These are phyloP conservation scores for Thoracochromis brauschi DNA, from an alignment of 2,113 vertebrate species.

Conservation along the genomic window DNA sequence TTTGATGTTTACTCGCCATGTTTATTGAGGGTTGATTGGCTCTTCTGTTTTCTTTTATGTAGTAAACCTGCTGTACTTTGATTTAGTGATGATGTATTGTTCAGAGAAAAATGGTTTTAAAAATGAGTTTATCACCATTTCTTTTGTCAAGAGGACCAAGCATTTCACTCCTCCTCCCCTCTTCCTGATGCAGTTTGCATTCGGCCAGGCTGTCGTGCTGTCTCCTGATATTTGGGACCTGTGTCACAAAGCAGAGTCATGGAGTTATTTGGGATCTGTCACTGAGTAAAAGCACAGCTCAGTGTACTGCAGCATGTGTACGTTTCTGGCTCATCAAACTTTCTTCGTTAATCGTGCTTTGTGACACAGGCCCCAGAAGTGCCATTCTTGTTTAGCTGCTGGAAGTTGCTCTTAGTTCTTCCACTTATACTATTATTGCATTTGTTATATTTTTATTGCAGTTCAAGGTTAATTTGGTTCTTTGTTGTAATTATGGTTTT, in stretches of 20 bases:
- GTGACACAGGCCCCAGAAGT: conserved; percentile 25
- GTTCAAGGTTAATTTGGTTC: conserved; percentile 48
- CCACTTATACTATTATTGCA: conserved; percentile 36
- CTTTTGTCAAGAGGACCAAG: conserved; percentile 54
- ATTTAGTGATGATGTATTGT: conserved; percentile 54
- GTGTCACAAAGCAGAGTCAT: not conserved
- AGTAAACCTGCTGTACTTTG: conserved; percentile 44
- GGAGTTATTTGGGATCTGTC: not conserved
- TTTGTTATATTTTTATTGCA: conserved; percentile 56
- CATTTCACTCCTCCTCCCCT: conserved; percentile 1
- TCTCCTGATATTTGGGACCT: conserved; percentile 19
- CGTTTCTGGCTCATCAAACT: not conserved
- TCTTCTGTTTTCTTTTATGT: conserved; percentile 18
- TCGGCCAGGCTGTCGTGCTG: conserved; percentile 17
- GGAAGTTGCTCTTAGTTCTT: conserved; percentile 60
- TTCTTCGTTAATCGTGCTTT: not conserved
- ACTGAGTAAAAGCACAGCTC: not conserved
- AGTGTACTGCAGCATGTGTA: not conserved
- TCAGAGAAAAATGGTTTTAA: conserved; percentile 16
- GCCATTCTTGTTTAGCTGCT: conserved; percentile 48
- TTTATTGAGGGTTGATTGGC: conserved; percentile 9
- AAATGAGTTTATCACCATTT: not conserved
- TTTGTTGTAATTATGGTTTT: conserved; percentile 60
- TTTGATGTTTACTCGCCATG: conserved; percentile 24
- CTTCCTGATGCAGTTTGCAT: conserved; percentile 18